phyloP scores from a whole-genome alignment of 2,888 invertebrate species.

The Rosalia funebris region DNA sequence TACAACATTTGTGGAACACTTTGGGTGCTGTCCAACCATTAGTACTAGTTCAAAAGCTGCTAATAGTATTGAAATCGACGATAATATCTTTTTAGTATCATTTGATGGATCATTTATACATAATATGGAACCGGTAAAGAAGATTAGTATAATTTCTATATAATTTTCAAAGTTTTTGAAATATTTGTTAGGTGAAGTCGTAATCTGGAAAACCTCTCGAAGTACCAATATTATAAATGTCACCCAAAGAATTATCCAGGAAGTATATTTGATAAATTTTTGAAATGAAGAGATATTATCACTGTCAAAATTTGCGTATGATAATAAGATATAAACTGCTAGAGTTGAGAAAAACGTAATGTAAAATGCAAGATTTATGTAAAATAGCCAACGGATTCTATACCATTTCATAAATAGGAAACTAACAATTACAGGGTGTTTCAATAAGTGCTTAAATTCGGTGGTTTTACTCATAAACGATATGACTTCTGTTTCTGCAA shows the following conservation, averaged over 20 bases:
- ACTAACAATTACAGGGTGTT: slow-evolving; percentile 82
- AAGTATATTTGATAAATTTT: slow-evolving; percentile 30
- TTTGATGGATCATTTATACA: slow-evolving; percentile 64
- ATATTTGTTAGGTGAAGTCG: slow-evolving; percentile 75
- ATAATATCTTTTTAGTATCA: slow-evolving; percentile 72
- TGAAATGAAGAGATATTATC: slow-evolving; percentile 52
- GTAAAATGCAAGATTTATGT: slow-evolving; percentile 78
- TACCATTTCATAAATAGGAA: slow-evolving; percentile 86
- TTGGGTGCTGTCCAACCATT: slow-evolving; percentile 82
- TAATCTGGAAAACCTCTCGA: slow-evolving; percentile 77
- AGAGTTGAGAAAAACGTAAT: slow-evolving; percentile 74
- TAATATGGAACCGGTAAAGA: slow-evolving; percentile 72
- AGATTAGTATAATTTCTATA: slow-evolving; percentile 76
- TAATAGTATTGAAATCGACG: slow-evolving; percentile 78
- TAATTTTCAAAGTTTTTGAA: slow-evolving; percentile 78
- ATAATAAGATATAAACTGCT: slow-evolving; percentile 75
- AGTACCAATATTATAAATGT: slow-evolving; percentile 71
- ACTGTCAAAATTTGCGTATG: slow-evolving; percentile 69
- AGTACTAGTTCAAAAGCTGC: slow-evolving; percentile 82
- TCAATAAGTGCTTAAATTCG: slow-evolving; percentile 75
- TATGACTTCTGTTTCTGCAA: slow-evolving; percentile 80
- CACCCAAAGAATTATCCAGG: slow-evolving; percentile 66
- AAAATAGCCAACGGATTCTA: slow-evolving; percentile 78
- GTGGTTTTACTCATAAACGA: slow-evolving; percentile 76
- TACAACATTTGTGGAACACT: slow-evolving; percentile 82